These are phyloP conservation scores for Corydoras sp. DNA, from an alignment of 2,113 vertebrate genomes.

Conservation along the genomic window DNA sequence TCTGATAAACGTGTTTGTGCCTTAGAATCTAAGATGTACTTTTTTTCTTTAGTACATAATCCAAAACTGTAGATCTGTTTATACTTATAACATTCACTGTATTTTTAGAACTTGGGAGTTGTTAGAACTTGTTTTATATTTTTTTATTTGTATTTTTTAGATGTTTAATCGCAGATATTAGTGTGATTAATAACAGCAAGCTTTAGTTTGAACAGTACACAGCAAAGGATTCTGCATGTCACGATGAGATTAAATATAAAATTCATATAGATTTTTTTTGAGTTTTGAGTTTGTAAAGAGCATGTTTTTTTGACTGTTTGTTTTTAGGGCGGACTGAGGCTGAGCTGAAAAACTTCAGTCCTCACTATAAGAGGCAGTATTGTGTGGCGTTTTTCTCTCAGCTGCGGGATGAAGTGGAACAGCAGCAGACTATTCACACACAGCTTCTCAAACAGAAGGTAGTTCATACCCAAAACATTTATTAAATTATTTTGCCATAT, in stretches of 20 bases:
- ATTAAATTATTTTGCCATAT: not conserved
- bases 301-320: conserved; percentile 18
- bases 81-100: too few species aligned
- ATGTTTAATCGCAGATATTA: too few species aligned
- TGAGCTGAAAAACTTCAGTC: conserved; percentile 78
- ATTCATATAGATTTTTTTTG: too few species aligned
- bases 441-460: conserved; percentile 79
- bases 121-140: too few species aligned
- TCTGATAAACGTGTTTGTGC: not conserved
- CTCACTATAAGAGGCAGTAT: conserved; percentile 77
- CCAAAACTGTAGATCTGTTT: too few species aligned
- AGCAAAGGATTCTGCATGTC: too few species aligned
- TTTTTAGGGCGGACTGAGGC: conserved; percentile 76
- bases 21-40: not conserved
- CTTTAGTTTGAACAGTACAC: too few species aligned
- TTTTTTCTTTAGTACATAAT: too few species aligned
- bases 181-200: too few species aligned
- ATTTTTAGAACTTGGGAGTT: too few species aligned
- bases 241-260: too few species aligned
- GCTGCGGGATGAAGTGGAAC: conserved; percentile 79
- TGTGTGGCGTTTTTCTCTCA: conserved; percentile 72
- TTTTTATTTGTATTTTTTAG: too few species aligned
- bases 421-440: conserved; percentile 67
- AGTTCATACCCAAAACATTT: conserved; percentile 9
- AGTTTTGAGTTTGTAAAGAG: not conserved